Conservation (phyloP, 2,797 vertebrate genomes). For the Potorous gilbertii region DNA sequence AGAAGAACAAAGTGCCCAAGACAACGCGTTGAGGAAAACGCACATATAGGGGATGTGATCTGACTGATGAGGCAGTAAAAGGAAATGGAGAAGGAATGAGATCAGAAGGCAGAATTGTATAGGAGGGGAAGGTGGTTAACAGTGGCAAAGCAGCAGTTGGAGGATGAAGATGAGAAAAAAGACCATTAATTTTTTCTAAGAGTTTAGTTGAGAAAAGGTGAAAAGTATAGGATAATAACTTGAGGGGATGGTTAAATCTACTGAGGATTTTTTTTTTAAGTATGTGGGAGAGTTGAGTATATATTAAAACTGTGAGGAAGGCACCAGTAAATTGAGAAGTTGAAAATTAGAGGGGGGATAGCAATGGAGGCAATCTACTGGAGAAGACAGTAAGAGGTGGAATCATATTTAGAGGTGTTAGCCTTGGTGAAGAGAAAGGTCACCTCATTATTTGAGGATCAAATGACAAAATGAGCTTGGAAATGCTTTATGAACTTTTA, state of each 20-base stretch:
- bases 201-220: not conserved
- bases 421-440: not conserved
- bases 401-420: not conserved
- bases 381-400: not conserved
- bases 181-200: not conserved
- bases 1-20: not conserved
- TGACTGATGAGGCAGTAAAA: not conserved
- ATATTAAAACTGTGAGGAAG: not conserved
- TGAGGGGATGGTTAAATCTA: not conserved
- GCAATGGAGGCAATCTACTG: not conserved
- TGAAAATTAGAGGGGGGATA: not conserved
- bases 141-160: not conserved
- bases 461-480: not conserved
- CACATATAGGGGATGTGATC: not conserved
- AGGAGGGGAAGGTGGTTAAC: not conserved
- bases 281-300: not conserved
- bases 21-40: not conserved
- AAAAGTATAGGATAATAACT: not conserved
- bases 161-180: not conserved
- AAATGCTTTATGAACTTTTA: not conserved
- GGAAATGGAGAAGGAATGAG: not conserved
- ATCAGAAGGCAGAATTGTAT: not conserved
- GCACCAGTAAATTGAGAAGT: not conserved
- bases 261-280: not conserved
- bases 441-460: not conserved